phyloP scores from a whole-genome alignment of 2,113 vertebrate species.

The Phrynosoma blainvillii region DNA sequence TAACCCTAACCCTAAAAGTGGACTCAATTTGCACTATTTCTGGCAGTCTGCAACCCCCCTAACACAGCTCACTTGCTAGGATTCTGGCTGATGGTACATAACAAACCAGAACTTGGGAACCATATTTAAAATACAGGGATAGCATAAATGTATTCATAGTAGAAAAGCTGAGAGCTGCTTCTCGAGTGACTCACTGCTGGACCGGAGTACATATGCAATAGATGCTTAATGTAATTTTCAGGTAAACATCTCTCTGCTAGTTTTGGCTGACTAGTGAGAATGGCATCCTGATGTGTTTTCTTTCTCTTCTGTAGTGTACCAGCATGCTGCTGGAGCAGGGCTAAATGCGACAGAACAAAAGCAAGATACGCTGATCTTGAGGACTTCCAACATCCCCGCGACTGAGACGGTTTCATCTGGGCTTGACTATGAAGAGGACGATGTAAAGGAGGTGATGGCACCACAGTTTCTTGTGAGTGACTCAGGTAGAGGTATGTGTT shows the following conservation, averaged over 20 bases:
- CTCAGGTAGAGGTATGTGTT: constrained; percentile 71
- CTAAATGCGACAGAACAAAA: constrained; percentile 53
- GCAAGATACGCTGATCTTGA: constrained; percentile 5
- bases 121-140: not conserved
- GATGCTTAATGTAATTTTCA: constrained; percentile 30
- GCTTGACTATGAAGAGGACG: constrained; percentile 67
- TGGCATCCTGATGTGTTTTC: not conserved
- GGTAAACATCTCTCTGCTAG: constrained; percentile 30
- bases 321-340: constrained; percentile 17
- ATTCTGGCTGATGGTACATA: not conserved
- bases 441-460: constrained; percentile 57
- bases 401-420: not conserved
- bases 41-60: no score
- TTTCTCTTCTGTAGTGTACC: constrained; percentile 28
- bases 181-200: constrained; percentile 43
- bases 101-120: not conserved
- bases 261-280: not conserved
- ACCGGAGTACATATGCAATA: constrained; percentile 10
- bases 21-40: no score
- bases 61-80: not conserved
- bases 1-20: no score
- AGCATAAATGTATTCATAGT: constrained; percentile 27
- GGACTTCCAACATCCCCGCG: not conserved
- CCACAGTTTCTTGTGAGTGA: constrained; percentile 71
- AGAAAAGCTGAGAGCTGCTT: constrained; percentile 38